Evolutionary conservation across 2,113 vertebrate species (phyloP).

Genomic region (Bufo gargarizans): DNA sequence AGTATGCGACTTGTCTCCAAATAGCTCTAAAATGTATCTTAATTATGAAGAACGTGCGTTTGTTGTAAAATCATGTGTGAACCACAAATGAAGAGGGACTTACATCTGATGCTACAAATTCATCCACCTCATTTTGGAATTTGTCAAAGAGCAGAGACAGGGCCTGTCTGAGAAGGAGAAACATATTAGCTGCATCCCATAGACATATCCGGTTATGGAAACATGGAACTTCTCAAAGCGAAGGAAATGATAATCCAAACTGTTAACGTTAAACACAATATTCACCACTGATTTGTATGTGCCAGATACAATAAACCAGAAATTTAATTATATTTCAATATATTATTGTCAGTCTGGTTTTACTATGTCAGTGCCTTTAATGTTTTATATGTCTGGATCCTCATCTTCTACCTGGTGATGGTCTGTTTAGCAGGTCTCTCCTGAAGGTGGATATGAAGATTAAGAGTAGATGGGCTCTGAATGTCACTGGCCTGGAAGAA

Average conservation of each 20-base stretch:
- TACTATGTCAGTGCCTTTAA: not conserved
- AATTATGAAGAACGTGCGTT: not conserved
- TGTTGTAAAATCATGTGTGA: no score
- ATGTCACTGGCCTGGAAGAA: conserved; percentile 84
- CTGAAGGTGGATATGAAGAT: conserved; percentile 90
- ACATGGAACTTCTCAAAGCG: not conserved
- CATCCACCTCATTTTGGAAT: conserved; percentile 91
- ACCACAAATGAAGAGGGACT: conserved; percentile 54
- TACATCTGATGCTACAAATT: conserved; percentile 88
- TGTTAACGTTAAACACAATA: not conserved
- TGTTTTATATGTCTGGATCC: not conserved
- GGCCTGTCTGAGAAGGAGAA: conserved; percentile 80
- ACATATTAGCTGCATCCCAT: conserved; percentile 11
- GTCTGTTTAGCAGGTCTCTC: conserved; percentile 95
- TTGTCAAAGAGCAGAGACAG: conserved; percentile 92
- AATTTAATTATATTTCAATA: not conserved
- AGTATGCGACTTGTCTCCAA: not conserved
- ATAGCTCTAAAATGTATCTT: not conserved
- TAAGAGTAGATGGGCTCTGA: conserved; percentile 84
- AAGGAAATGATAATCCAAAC: not conserved
- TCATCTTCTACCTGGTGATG: conserved; percentile 84
- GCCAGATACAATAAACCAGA: not conserved
- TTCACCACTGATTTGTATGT: not conserved
- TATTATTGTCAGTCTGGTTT: not conserved
- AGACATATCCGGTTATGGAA: not conserved